Base-by-base conservation (phyloP, 2,113 vertebrate genomes). In the Xyliphius kryptos region DNA sequence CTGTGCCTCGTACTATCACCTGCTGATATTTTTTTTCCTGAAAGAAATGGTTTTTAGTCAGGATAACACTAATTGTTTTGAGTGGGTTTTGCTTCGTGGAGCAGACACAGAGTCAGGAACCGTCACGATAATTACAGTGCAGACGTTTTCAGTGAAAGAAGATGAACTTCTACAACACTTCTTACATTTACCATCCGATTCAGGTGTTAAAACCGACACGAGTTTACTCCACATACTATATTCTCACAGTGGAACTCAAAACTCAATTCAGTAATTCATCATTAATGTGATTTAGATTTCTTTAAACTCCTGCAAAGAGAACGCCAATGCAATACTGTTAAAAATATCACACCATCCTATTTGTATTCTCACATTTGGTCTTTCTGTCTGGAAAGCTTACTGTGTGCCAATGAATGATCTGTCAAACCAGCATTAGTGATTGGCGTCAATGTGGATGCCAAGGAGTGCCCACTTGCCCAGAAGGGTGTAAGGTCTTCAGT, bases 401-500 rank as follows among this genome's bases (percentile, higher is more conserved):
- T 74, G 63, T 73, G 56, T 63, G 16, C 56, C 74, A 74, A 76
- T 74, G 77, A 83, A 81, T 79, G 77, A 82, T 82, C 81, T 75
- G 80, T 84, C 77, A 80, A 82, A 81, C 70, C 77, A 76, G 76
- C 74, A 76, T 68, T 68, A 72, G 70, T 79, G 81, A 82, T 77
- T 73, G 80, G 76, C 77, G 78, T 71, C 69, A 67, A 26, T 56
- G 70, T 66, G 70, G 56, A 70, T 81, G 86, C 81, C 86, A 86
- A 83, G 70, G 74, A 73, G 78, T 79, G 81, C 83, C 86, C 80
- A 74, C 69, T 76, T 79, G 76, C 85, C 69, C 85, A 80, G 84
- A 81, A 77, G 78, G 82, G 75, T 61, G 64, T 80, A 73, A 68
- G 76, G 75, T 81, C 79, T 82, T 84, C 77, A 74, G 70, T 67